These are phyloP conservation scores for Paralichthys olivaceus DNA, from an alignment of 2,113 vertebrate genomes.

Conservation along the genomic window DNA sequence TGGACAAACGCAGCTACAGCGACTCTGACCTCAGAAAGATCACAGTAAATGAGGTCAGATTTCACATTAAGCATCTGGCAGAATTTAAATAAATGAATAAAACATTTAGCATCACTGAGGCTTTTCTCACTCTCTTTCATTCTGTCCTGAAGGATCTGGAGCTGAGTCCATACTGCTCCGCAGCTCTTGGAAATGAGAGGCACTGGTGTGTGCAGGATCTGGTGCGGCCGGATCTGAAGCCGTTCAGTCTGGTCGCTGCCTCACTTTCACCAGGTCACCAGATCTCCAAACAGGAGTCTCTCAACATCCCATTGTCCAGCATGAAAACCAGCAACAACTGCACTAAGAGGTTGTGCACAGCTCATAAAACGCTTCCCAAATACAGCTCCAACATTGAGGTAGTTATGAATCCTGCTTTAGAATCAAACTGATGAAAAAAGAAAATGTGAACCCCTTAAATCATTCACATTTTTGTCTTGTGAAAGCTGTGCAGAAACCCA, in stretches of 20 bases:
- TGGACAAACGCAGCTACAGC: slow-evolving; percentile 83
- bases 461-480: not conserved
- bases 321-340: slow-evolving; percentile 27
- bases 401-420: slow-evolving; percentile 2
- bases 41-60: slow-evolving; percentile 59
- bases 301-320: slow-evolving; percentile 18
- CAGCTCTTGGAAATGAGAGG: slow-evolving; percentile 47
- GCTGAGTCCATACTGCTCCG: slow-evolving; percentile 42
- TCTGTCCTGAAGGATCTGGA: slow-evolving; percentile 66
- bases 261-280: slow-evolving; percentile 21
- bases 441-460: not conserved
- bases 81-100: not conserved
- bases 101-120: not conserved
- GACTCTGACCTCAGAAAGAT: slow-evolving; percentile 84
- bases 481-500: slow-evolving; percentile 65
- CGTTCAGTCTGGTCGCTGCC: slow-evolving; percentile 29
- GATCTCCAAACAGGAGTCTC: slow-evolving; percentile 31
- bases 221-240: slow-evolving; percentile 48
- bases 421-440: not conserved
- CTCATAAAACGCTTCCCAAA: slow-evolving; percentile 62
- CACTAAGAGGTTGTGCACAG: slow-evolving; percentile 40
- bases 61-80: not conserved
- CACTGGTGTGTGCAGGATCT: slow-evolving; percentile 52
- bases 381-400: slow-evolving; percentile 79
- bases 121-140: slow-evolving; percentile 31